Evolutionary conservation across 1,140 invertebrate genomes (phyloP), one percentile per base, ranked within the genome.

Genomic region (Polypedilum pembai): DNA sequence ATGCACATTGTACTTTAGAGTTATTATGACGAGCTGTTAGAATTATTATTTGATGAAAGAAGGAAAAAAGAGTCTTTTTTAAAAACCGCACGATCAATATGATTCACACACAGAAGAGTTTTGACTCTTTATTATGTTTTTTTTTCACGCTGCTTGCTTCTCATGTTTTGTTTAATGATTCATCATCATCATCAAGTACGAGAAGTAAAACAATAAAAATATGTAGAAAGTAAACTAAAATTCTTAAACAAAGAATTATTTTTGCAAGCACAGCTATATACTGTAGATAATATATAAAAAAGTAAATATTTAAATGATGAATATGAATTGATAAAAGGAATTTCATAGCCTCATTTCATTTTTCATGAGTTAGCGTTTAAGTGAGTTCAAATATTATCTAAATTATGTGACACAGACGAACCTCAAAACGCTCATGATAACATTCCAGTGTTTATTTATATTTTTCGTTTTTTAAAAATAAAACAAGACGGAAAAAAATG

Each of bases 381-480:
- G n/a, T 56, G n/a, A 56, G 45, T 56, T 56, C 45, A 56, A 56
- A 56, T 56, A 56, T 15, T 56, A 56, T 56, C 45, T 56, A 56
- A 56, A 56, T 4, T n/a, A 56, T 56, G 45, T 56, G 45, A 56
- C 45, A 56, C 12, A 56, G 10, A 56, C 45, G 45, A 56, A 56
- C 45, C 45, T 56, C 45, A 56, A 12, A n/a, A 3, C 45, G 15
- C 15, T 56, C 4, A 12, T 56, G 45, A 56, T 56, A 56, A 56
- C 45, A 56, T 56, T 56, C 24, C 24, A 33, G 24, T 33, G 24
- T 33, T 56, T 56, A 12, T 45, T 45, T 15, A 45, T 45, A 45
- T 45, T 45, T 45, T 56, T 56, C 15, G 4, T 4, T 56, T 56
- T 56, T 56, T 56, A n/a, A 33, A 33, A 33, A 33, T 33, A 33